A percentile compares a stretch with the other conserved stretches of the same genome.
phyloP scores from a whole-genome alignment of 2,113 vertebrate genomes.

The Cinclus mexicanus region DNA sequence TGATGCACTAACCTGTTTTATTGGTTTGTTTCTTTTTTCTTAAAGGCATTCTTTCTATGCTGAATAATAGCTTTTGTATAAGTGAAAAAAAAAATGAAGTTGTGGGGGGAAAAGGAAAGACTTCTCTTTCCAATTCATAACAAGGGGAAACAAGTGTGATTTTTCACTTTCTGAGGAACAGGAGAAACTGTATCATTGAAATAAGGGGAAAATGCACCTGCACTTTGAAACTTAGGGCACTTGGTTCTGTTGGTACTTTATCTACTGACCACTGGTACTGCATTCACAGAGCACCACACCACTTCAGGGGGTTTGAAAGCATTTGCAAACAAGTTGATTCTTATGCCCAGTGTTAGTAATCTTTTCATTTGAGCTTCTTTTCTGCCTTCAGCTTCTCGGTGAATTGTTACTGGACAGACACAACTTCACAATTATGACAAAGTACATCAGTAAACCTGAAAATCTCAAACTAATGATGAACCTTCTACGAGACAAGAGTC shows the following conservation, averaged over 20 bases:
- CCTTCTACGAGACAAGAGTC: constrained; percentile 86
- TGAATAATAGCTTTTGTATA: neutral
- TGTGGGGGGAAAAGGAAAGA: neutral
- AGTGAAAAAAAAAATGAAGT: neutral
- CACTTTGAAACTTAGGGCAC: neutral
- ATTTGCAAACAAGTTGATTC: neutral
- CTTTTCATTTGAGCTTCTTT: neutral
- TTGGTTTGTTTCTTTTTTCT: neutral
- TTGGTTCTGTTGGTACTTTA: neutral
- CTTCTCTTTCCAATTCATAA: neutral
- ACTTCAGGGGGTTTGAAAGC: neutral
- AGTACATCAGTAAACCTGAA: constrained; percentile 88
- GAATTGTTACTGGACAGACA: constrained; percentile 85
- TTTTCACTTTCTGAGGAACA: neutral
- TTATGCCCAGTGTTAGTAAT: neutral
- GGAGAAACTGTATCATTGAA: neutral
- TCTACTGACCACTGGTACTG: neutral
- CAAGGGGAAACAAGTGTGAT: neutral
- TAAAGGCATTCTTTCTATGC: neutral
- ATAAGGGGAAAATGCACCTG: neutral
- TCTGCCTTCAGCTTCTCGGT: constrained; percentile 78
- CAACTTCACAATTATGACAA: constrained; percentile 89
- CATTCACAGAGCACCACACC: neutral
- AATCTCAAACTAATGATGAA: constrained; percentile 91
- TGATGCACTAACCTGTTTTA: neutral